Conservation (phyloP, 2,888 invertebrate genomes). For the Frankliniella fusca region DNA sequence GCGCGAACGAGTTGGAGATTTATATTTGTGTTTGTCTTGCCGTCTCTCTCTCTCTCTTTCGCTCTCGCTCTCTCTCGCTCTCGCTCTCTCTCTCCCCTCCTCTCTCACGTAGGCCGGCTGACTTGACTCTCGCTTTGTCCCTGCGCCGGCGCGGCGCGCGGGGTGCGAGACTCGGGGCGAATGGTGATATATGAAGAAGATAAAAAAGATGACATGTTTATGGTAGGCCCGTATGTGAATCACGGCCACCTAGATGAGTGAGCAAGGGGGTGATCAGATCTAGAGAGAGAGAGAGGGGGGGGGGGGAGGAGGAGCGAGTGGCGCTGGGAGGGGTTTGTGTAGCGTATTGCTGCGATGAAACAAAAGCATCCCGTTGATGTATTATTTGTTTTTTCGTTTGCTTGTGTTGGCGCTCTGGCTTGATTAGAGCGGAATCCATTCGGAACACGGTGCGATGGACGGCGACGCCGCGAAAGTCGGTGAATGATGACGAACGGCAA, state of each 20-base stretch:
- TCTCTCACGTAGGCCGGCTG: not conserved
- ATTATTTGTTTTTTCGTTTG: not conserved
- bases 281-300: too few species aligned
- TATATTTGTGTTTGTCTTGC: not conserved
- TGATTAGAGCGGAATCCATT: slow-evolving; percentile 1
- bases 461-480: too few species aligned
- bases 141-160: not conserved
- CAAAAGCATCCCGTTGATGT: not conserved
- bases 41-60: too few species aligned
- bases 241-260: slow-evolving; percentile 18
- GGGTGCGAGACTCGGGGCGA: not conserved
- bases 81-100: not conserved
- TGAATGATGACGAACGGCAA: too few species aligned
- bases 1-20: too few species aligned
- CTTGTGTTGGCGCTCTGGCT: not conserved
- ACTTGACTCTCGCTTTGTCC: not conserved
- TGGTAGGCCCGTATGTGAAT: slow-evolving; percentile 8
- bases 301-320: too few species aligned
- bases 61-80: too few species aligned
- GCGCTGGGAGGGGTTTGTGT: too few species aligned
- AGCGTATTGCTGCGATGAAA: not conserved
- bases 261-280: slow-evolving; percentile 15
- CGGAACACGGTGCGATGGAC: not conserved
- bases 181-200: slow-evolving; percentile 25
- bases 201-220: slow-evolving; percentile 27